Evolutionary conservation across 1,140 invertebrate species (phyloP), one percentile per base, ranked within the genome.

Genomic region (Drosophila bifasciata): DNA sequence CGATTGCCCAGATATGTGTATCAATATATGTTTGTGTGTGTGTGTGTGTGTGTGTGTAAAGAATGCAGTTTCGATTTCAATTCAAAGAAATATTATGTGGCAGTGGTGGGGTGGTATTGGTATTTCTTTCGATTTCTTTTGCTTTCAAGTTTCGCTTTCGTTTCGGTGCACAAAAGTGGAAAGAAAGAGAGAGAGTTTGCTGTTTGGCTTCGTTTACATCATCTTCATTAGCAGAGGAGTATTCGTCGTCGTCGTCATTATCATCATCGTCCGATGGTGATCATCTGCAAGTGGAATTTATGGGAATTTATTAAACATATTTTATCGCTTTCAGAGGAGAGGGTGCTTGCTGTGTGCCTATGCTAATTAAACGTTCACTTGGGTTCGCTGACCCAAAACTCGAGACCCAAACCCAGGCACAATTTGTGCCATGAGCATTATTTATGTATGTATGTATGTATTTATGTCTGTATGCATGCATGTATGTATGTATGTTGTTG

Each of bases 351-450:
- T 15, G 64, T 72, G 55, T 70, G 73, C 53, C 55, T 70, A 81
- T 70, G 79, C 76, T 83, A 83, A 81, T 83, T 83, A 81, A 78
- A 60, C 67, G 48, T 62, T 64, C 53, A 48, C 40, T 51, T 55
- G 63, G 60, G 80, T 79, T 85, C 81, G 77, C 40, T 59, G 76
- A 85, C 80, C 76, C 76, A 79, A 55, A 66, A 32, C 23, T 23
- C 41, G 40, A 60, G 63, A 58, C 28, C 28, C 67, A 72, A 76
- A 11, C 32, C 32, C 32, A 36, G 11, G 11, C 32, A 36, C 67
- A 79, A 76, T 72, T 83, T 57, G 68, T 64, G 36, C 58, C 8
- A 15, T 13, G 32, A 52, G 58, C 56, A 49, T 25, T 17, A 45
- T 32, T n/a, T 32, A 50, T 50, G 28, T 17, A 36, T 32, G 17